Base-by-base conservation (phyloP, 2,797 vertebrate genomes). In the Zenarchopterus dispar region DNA sequence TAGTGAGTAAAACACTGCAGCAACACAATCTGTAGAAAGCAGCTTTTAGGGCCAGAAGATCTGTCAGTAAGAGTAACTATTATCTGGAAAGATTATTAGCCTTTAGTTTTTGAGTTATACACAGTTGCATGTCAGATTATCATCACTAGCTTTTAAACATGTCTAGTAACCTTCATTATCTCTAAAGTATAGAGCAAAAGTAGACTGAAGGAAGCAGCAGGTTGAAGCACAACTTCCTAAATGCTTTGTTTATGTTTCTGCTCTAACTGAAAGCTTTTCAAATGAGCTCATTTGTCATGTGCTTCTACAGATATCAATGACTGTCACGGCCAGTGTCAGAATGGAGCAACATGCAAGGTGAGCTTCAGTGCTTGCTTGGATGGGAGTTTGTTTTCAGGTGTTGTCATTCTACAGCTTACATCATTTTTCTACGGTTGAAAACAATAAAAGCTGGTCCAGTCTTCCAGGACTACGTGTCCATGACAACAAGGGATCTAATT, bases 321-420 rank as follows among this genome's bases (percentile, higher is more conserved):
- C 87, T 98, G 96, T 81, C 85, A 83, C 26, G 94, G 93, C 74
- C 96, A 97, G 67, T 98, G 96, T 91, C 94, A 93, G 80, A 96
- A 97, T 52, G 96, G 95, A 42, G 96, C 95, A 48, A 88, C 93
- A 2, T 98, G 96, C 91, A 86, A 88, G 76, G 82, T 81, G 52
- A 76, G 71, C 31, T 3, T 19, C 5, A 3, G 1, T 11, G 46
- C 52, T 9, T 53, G 28, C 2, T 53, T 7, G 93, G 95, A 92
- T n/a, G 39, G 2, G 8, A 23, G 11, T 80, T 7, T 31, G 1
- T 6, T 60, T 56, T 16, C 24, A 43, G 24, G 9, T 7, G 0
- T 33, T 24, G 9, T 22, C 19, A 5, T 15, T 7, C 21, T 39
- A 3, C n/a, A 17, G 11, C 31, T 15, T 31, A 9, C 28, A 31